Evolutionary conservation across 2,113 vertebrate genomes (phyloP).

Genomic region (Lamprotornis superbus): DNA sequence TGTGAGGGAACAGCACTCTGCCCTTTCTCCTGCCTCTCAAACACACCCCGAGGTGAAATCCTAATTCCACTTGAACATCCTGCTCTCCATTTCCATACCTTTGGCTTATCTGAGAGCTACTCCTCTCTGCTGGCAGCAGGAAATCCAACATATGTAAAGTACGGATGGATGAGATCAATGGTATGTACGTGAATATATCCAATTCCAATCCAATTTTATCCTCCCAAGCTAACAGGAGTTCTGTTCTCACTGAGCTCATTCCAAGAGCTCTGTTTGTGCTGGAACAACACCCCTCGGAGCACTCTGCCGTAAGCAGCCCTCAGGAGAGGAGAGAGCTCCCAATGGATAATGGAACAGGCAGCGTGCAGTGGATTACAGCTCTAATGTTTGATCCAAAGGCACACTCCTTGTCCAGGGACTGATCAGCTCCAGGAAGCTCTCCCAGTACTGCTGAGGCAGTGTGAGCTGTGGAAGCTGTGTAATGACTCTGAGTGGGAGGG

Average conservation of each 20-base stretch:
- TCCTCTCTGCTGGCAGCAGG: constrained; percentile 11
- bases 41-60: constrained; percentile 25
- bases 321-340: background rate
- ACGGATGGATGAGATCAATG: constrained; percentile 36
- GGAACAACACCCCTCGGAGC: background rate
- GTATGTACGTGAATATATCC: constrained; percentile 10
- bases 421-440: background rate
- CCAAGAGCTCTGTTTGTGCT: constrained; percentile 43
- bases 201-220: constrained; percentile 61
- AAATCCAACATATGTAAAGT: constrained; percentile 45
- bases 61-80: constrained; percentile 52
- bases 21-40: constrained; percentile 43
- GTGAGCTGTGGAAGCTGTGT: background rate
- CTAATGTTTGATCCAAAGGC: background rate
- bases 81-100: constrained; percentile 55
- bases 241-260: constrained; percentile 45
- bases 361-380: background rate
- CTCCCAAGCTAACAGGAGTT: constrained; percentile 31
- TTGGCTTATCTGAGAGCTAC: constrained; percentile 51
- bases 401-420: background rate
- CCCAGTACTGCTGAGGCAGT: background rate
- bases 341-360: constrained; percentile 16
- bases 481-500: background rate
- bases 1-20: background rate
- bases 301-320: background rate